These are phyloP conservation scores for Anorthoa munda DNA, from an alignment of 2,888 invertebrate species.

Conservation along the genomic window DNA sequence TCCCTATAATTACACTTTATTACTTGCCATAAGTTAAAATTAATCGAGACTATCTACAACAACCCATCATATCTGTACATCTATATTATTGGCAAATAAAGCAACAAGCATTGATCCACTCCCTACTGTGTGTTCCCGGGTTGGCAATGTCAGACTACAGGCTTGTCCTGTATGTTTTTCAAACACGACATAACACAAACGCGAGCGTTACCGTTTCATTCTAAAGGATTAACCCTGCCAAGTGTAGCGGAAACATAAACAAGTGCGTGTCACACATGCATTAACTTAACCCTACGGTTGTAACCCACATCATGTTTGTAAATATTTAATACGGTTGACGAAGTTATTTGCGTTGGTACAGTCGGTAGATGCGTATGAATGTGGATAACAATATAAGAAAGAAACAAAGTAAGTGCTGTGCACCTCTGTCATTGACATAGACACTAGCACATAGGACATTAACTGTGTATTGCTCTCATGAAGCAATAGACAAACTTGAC, in stretches of 20 bases:
- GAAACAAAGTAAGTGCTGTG: too few species aligned
- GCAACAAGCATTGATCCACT: too few species aligned
- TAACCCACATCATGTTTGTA: slow-evolving; percentile 46
- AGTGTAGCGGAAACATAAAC: slow-evolving; percentile 44
- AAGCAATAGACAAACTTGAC: too few species aligned
- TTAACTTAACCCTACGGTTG: slow-evolving; percentile 41
- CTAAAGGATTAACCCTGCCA: slow-evolving; percentile 40
- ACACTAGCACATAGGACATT: too few species aligned
- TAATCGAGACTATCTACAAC: too few species aligned
- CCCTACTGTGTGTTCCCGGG: too few species aligned
- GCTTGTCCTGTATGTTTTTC: not conserved
- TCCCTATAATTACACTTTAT: too few species aligned
- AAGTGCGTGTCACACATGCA: slow-evolving; percentile 58
- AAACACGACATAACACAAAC: slow-evolving; percentile 19
- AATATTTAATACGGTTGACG: slow-evolving; percentile 53
- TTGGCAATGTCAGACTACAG: too few species aligned
- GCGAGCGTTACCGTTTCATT: slow-evolving; percentile 46
- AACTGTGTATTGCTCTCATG: too few species aligned
- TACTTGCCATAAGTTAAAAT: too few species aligned
- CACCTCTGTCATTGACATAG: too few species aligned
- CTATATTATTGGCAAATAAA: too few species aligned
- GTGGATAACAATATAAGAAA: not conserved
- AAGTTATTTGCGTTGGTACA: slow-evolving; percentile 43
- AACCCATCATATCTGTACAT: not conserved
- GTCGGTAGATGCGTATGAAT: not conserved